Evolutionary conservation across 2,888 invertebrate genomes (phyloP).

Genomic region (Nomada fabriciana): DNA sequence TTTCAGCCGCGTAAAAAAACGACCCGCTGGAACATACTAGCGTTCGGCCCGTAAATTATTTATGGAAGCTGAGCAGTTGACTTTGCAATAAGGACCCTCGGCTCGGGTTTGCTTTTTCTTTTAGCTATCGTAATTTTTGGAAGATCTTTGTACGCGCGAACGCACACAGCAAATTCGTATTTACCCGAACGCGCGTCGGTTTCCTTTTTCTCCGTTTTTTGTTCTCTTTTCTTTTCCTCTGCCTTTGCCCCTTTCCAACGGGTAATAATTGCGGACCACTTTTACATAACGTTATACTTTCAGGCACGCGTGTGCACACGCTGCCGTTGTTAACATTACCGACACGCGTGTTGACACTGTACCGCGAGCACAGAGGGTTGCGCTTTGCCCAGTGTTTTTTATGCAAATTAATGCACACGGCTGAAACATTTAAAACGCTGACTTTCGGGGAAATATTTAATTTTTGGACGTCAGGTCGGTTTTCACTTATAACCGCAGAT

Average conservation of each 20-base stretch:
- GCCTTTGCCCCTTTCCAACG: background rate
- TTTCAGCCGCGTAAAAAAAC: slow-evolving; percentile 55
- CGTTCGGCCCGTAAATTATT: slow-evolving; percentile 68
- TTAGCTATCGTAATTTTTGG: slow-evolving; percentile 1
- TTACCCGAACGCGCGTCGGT: background rate
- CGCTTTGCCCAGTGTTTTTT: slow-evolving; percentile 15
- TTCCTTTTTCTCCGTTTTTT: background rate
- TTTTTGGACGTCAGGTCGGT: slow-evolving; percentile 6
- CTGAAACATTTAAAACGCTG: slow-evolving; percentile 22
- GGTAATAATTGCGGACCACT: slow-evolving; percentile 39
- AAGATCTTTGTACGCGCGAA: slow-evolving; percentile 8
- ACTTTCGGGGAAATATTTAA: slow-evolving; percentile 8
- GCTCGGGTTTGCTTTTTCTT: slow-evolving; percentile 43
- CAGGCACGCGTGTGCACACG: background rate
- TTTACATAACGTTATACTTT: slow-evolving; percentile 13
- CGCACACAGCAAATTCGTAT: background rate
- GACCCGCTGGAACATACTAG: slow-evolving; percentile 53
- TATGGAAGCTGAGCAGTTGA: slow-evolving; percentile 50
- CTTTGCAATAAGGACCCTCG: slow-evolving; percentile 38
- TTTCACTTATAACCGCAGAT: background rate
- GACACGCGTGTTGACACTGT: slow-evolving; percentile 12
- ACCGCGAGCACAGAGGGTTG: slow-evolving; percentile 15
- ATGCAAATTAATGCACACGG: slow-evolving; percentile 29
- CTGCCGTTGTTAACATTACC: slow-evolving; percentile 22
- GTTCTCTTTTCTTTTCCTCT: background rate